Conservation (phyloP, 2,888 invertebrate genomes). For the Latheticus oryzae region DNA sequence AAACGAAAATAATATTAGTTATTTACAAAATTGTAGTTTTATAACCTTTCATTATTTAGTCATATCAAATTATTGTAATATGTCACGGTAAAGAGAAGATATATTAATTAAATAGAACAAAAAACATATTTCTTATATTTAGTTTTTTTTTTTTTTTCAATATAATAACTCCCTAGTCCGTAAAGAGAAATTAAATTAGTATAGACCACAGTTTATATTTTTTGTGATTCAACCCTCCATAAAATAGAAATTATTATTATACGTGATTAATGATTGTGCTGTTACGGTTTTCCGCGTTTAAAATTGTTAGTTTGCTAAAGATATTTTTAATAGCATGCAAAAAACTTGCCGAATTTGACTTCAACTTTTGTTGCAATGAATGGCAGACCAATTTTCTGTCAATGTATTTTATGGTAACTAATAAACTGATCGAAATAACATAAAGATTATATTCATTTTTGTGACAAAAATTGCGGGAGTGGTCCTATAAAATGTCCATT, state of each 20-base stretch:
- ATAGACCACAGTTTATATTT: too few species aligned
- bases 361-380: slow-evolving; percentile 40
- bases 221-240: slow-evolving; percentile 10
- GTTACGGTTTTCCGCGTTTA: slow-evolving; percentile 2
- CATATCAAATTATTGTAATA: slow-evolving; percentile 8
- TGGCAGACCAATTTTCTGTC: slow-evolving; percentile 38
- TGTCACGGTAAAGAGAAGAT: too few species aligned
- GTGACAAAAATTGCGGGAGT: slow-evolving; percentile 41
- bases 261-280: slow-evolving; percentile 6
- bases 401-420: slow-evolving; percentile 39
- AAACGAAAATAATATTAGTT: slow-evolving; percentile 8
- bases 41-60: background rate
- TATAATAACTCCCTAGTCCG: too few species aligned
- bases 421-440: slow-evolving; percentile 43
- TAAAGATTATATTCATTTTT: slow-evolving; percentile 42
- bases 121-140: background rate
- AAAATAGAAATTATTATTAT: slow-evolving; percentile 13
- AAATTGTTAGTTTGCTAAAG: background rate
- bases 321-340: slow-evolving; percentile 10
- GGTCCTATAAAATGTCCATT: slow-evolving; percentile 43
- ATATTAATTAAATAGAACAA: slow-evolving; percentile 7
- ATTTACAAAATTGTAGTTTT: slow-evolving; percentile 7
- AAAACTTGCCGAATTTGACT: slow-evolving; percentile 25
- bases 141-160: background rate
- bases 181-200: too few species aligned